Percentiles rank a stretch among this genome's conserved stretches.
These are phyloP conservation scores for Lasioglossum zephyrum DNA, from an alignment of 2,888 invertebrate species.

Conservation along the genomic window DNA sequence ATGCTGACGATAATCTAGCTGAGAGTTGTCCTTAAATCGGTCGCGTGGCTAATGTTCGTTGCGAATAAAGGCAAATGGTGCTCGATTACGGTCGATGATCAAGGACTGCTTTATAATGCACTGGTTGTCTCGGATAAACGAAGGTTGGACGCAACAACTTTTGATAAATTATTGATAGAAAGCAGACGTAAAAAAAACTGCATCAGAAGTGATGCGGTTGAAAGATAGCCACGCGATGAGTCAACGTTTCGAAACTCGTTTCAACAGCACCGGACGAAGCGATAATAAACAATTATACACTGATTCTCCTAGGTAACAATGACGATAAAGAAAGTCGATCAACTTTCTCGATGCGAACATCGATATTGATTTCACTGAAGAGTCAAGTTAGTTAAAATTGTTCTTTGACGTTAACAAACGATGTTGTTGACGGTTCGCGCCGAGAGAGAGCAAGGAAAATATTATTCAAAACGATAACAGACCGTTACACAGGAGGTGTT, in stretches of 20 bases:
- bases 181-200: neutral
- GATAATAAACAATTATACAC: conserved; percentile 14
- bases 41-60: neutral
- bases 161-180: neutral
- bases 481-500: neutral
- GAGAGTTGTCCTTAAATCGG: neutral
- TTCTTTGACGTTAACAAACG: neutral
- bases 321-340: neutral
- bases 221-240: neutral
- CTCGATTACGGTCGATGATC: neutral
- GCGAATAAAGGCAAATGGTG: neutral
- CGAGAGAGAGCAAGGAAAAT: neutral
- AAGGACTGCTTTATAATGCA: neutral
- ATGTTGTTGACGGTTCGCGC: neutral
- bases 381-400: neutral
- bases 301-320: neutral
- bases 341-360: neutral
- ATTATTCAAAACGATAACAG: neutral
- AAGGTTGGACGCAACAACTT: too few relatives aligned
- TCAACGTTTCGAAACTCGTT: conserved; percentile 7
- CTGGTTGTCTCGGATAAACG: neutral
- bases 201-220: neutral
- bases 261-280: neutral
- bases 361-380: neutral
- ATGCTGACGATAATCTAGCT: neutral